Evolutionary conservation across 2,797 vertebrate genomes (phyloP).

Genomic region (Rhodeus uyekii): DNA sequence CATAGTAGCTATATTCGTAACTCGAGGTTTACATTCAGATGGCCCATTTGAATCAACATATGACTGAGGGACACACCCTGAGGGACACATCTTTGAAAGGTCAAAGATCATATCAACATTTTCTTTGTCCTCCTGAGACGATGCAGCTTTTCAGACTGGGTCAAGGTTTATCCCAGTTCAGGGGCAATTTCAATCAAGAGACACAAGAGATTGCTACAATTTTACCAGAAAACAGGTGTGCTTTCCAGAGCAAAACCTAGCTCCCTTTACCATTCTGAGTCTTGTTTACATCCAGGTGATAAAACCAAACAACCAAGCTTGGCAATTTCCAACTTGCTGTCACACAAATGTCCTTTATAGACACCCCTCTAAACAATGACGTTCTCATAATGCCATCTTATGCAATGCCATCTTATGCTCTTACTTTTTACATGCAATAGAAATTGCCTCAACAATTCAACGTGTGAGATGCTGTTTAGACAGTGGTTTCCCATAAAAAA

Average conservation of each 20-base stretch:
- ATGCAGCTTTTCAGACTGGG: conserved; percentile 67
- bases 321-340: not conserved
- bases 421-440: too few relatives aligned
- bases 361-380: too few relatives aligned
- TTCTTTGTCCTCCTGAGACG: conserved; percentile 64
- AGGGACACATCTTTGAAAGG: conserved; percentile 29
- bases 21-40: not conserved
- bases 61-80: not conserved
- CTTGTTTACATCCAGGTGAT: too few relatives aligned
- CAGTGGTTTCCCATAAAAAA: too few relatives aligned
- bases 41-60: not conserved
- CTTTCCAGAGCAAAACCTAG: conserved; percentile 58
- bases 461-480: too few relatives aligned
- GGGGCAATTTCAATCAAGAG: conserved; percentile 64
- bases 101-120: conserved; percentile 68
- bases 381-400: too few relatives aligned
- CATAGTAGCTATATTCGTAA: not conserved
- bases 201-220: conserved; percentile 61
- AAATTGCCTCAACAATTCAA: too few relatives aligned
- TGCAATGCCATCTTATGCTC: too few relatives aligned
- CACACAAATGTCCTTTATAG: too few relatives aligned
- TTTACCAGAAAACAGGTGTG: conserved; percentile 58
- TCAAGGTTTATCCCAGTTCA: conserved; percentile 74
- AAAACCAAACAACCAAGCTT: too few relatives aligned
- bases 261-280: conserved; percentile 28